Base-by-base conservation (phyloP, 2,113 vertebrate genomes). In the Nibea coibor region DNA sequence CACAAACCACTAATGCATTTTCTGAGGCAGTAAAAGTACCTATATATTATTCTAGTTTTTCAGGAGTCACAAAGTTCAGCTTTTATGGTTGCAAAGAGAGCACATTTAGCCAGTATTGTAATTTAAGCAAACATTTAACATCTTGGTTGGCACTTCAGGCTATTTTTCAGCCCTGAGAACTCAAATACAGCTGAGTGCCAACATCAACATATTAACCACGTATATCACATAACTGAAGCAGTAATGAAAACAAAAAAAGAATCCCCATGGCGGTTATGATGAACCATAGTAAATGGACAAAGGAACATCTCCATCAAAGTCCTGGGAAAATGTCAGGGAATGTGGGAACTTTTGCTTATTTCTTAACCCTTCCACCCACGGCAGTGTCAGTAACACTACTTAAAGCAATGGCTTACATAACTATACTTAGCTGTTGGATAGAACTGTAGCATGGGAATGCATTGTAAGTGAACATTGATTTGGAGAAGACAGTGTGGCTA, bases 201-300 rank as follows among this genome's bases (percentile, higher is more conserved):
- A 82, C 54, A 26, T 69, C 68, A 89, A 83, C 85, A 87, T 87
- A 83, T 72, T 73, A 79, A 71, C 57, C 74, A 66, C 63, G 63
- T 68, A 77, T 73, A 81, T 84, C 69, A 54, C 72, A 83, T 69
- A 35, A 61, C 39, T 75, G 53, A 48, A 57, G 57, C 24, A 62
- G 75, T 20, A 73, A 81, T 42, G 50, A 77, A 87, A 87, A 75
- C 68, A 89, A 45, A 77, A 39, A 39, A 35, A 3, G 24, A 72
- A 75, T 81, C 73, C 72, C 64, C 56, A 42, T 24, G 63, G 79
- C 61, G 43, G 71, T 31, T 70, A 59, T 45, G 75, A 79, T 47
- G 62, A 78, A 67, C 68, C 59, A 39, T 62, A 39, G 48, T 58
- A 65, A 78, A 81, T 80, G 45, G 24, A 57, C 26, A 75, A 56